phyloP scores from a whole-genome alignment of 2,888 invertebrate genomes.

The Caradrina clavipalpis region DNA sequence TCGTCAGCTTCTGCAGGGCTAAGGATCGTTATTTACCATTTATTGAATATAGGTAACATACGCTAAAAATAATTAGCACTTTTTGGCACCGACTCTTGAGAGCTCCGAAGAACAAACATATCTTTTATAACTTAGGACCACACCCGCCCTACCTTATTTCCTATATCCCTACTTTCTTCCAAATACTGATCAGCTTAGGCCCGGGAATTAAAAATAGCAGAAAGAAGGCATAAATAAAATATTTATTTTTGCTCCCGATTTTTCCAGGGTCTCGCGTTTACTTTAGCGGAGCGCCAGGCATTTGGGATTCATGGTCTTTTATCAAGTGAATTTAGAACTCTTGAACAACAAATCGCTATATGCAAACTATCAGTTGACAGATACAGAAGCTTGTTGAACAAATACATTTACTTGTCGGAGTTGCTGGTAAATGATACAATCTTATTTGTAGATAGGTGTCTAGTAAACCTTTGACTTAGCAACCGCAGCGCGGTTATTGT shows the following conservation, averaged over 20 bases:
- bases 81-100: not conserved
- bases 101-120: too few relatives aligned
- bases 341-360: conserved; percentile 96
- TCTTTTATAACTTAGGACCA: too few relatives aligned
- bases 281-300: conserved; percentile 96
- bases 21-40: not conserved
- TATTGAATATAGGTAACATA: too few relatives aligned
- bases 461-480: too few relatives aligned
- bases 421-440: conserved; percentile 89
- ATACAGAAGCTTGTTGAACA: conserved; percentile 96
- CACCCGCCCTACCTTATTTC: too few relatives aligned
- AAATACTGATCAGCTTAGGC: too few relatives aligned
- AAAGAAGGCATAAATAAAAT: not conserved
- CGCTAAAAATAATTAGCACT: not conserved
- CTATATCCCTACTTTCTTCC: too few relatives aligned
- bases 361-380: conserved; percentile 96
- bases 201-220: too few relatives aligned
- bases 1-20: too few relatives aligned
- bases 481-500: too few relatives aligned
- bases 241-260: not conserved
- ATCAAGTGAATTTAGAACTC: conserved; percentile 96
- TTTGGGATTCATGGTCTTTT: conserved; percentile 98
- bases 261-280: conserved; percentile 96
- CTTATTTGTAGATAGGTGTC: not conserved
- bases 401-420: conserved; percentile 97